These are phyloP conservation scores for Hydropsyche betteni DNA, from an alignment of 2,888 invertebrate genomes.

Conservation along the genomic window DNA sequence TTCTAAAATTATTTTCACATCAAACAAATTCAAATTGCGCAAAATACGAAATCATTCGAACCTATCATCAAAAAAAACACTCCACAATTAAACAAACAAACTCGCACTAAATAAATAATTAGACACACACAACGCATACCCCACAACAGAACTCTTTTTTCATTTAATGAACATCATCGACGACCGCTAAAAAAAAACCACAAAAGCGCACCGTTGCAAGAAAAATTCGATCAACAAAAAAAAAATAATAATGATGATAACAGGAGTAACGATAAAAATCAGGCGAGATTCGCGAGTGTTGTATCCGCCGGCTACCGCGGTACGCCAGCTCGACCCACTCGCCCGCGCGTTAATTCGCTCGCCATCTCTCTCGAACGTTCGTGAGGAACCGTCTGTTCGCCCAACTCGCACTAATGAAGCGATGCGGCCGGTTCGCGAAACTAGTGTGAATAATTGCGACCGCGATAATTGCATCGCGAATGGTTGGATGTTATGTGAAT, in stretches of 20 bases:
- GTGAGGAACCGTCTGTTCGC: background rate
- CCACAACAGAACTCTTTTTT: no score
- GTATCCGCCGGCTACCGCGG: conserved; percentile 48
- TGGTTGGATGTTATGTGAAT: no score
- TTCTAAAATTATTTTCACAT: no score
- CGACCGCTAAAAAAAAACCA: background rate
- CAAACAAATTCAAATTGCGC: no score
- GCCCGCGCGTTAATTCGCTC: background rate
- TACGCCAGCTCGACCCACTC: conserved; percentile 47
- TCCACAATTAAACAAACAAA: no score
- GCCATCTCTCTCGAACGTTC: conserved; percentile 18
- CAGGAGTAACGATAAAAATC: conserved; percentile 40
- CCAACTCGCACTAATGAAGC: conserved; percentile 28
- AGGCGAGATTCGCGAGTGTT: conserved; percentile 26
- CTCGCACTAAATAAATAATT: no score
- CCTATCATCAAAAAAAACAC: no score
- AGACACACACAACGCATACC: no score
- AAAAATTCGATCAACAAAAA: background rate
- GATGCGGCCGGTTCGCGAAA: background rate
- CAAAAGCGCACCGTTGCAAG: background rate
- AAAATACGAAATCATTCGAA: no score
- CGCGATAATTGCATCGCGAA: conserved; percentile 17
- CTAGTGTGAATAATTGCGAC: conserved; percentile 13
- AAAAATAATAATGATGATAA: conserved; percentile 34
- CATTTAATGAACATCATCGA: no score